Evolutionary conservation across 2,888 invertebrate genomes (phyloP).

Genomic region (Thelaira solivaga): DNA sequence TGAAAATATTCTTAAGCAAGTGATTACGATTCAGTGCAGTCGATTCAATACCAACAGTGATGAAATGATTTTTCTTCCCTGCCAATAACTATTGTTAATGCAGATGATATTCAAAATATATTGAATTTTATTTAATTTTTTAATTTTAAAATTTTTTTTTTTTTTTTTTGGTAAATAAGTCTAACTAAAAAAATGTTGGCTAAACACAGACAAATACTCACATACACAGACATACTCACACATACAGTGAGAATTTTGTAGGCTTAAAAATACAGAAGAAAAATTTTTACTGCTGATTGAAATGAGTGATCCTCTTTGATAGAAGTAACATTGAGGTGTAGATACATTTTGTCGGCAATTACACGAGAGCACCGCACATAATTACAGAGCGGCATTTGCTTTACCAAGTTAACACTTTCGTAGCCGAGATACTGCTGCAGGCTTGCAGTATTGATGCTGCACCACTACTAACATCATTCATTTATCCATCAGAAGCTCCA

Average conservation of each 20-base stretch:
- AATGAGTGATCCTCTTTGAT: conserved; percentile 24
- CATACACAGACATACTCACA: no score
- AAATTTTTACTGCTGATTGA: conserved; percentile 23
- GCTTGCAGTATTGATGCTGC: conserved; percentile 62
- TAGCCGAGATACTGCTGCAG: conserved; percentile 70
- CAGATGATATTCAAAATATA: conserved; percentile 18
- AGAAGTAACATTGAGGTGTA: conserved; percentile 29
- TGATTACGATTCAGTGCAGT: no score
- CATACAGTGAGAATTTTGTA: no score
- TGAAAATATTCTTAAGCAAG: no score
- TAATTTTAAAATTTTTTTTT: no score
- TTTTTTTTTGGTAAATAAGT: no score
- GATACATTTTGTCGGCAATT: conserved; percentile 69
- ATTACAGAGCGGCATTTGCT: conserved; percentile 76
- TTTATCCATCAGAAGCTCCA: conserved; percentile 20
- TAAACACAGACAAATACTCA: no score
- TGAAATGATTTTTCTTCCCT: conserved; percentile 5
- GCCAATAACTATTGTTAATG: background rate
- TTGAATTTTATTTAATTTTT: background rate
- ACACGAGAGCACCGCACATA: conserved; percentile 70
- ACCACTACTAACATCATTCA: conserved; percentile 34
- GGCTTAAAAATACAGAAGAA: no score
- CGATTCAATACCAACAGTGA: no score
- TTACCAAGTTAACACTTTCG: conserved; percentile 77
- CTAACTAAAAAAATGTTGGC: no score